Evolutionary conservation across 2,113 vertebrate species (phyloP), one percentile per base, ranked within the genome.

Genomic region (Triplophysa dalaica): DNA sequence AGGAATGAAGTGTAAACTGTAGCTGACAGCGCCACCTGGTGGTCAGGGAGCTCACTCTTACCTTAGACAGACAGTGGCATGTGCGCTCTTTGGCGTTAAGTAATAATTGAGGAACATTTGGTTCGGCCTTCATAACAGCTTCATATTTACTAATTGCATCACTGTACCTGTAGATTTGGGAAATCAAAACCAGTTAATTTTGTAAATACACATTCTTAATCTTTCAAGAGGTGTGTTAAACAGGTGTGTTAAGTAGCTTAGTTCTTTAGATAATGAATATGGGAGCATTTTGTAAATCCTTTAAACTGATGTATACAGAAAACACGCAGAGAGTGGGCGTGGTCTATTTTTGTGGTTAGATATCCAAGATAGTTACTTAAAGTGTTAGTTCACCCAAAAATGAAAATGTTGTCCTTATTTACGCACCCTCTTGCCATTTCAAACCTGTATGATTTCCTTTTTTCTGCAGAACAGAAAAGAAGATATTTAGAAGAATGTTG

Each of bases 61-160:
- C 98, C 93, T 95, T 95, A 8, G 94, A 92, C 45, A 96, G 91
- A 16, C 96, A 96, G 78, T 99, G 96, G 82, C 98, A 99, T 82
- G 97, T 96, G 70, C 97, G 94, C 87, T 98, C 95, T 88, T 97
- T 95, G 81, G 97, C 96, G 43, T 94, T 92, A 24, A 91, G 66
- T 41, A 91, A 87, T 72, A 96, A 98, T 70, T 93, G 45, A 2
- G 80, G 88, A 77, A 98, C 91, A 8, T 91, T 88, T 61, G 95
- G 95, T 82, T 99, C 97, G 0, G 94, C 96, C 88, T 95, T 95
- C 92, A 96, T 96, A 85, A 97, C 95, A 0, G 93, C 89, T 19
- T 97, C 91, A 0, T 96, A 99, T 87, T 98, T 99, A 86, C 77
- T 92, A 68, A 93, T 90, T 2, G 97, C 98, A 1, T 99, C 98